A percentile compares a stretch with the other conserved stretches of the same genome.
Conservation (phyloP, 2,113 vertebrate species). For the Lepisosteus oculatus region DNA sequence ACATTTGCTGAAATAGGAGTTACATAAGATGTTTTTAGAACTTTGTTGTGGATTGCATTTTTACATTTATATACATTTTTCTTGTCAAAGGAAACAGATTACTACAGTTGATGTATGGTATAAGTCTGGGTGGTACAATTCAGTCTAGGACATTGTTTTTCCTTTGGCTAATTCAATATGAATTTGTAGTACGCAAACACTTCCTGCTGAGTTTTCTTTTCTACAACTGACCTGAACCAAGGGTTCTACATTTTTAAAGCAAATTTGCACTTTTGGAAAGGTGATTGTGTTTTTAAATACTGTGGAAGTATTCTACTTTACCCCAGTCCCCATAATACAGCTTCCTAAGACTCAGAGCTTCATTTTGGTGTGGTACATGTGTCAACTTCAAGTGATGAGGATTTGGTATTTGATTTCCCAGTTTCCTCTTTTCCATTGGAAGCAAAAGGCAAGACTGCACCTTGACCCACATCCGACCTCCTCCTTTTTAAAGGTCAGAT, state of each 20-base stretch:
- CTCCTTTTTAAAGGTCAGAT: too few species aligned
- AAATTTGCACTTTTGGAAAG: constrained; percentile 41
- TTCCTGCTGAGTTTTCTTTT: constrained; percentile 21
- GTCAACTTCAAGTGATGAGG: too few species aligned
- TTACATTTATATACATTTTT: constrained; percentile 41
- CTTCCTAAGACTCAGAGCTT: constrained; percentile 5
- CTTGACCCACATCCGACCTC: too few species aligned
- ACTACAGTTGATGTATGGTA: constrained; percentile 26
- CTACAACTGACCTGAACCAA: constrained; percentile 52
- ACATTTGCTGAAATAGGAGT: background rate
- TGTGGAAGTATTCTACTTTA: too few species aligned
- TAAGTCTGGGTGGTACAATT: constrained; percentile 50
- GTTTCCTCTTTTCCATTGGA: too few species aligned
- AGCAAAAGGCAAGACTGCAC: too few species aligned
- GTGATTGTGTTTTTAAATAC: constrained; percentile 22
- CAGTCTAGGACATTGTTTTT: constrained; percentile 40
- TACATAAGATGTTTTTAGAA: background rate
- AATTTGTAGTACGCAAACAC: constrained; percentile 50
- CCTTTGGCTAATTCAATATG: constrained; percentile 50
- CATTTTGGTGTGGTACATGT: background rate
- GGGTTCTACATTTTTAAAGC: constrained; percentile 46
- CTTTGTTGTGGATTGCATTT: constrained; percentile 5
- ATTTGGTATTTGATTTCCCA: too few species aligned
- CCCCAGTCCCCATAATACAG: too few species aligned
- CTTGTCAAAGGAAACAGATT: constrained; percentile 60